These are phyloP conservation scores for Acanthoscelides obtectus DNA, from an alignment of 2,888 invertebrate species.

Conservation along the genomic window DNA sequence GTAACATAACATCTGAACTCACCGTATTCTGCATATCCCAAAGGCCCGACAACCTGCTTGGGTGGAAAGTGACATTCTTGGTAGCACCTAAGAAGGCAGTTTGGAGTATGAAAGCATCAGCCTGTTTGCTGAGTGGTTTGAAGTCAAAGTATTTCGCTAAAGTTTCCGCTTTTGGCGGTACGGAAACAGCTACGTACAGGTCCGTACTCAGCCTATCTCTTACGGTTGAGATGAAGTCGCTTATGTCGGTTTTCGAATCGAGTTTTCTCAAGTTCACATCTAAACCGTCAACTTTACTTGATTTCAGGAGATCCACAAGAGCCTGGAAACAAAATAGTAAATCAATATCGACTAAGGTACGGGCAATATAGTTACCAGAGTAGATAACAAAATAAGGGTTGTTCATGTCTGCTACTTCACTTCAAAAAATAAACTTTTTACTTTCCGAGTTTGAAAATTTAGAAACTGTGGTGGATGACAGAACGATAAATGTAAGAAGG, in stretches of 20 bases:
- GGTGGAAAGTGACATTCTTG: conserved; percentile 68
- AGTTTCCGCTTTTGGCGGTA: conserved; percentile 62
- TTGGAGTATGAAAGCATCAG: conserved; percentile 63
- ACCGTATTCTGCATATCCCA: conserved; percentile 76
- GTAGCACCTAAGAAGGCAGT: conserved; percentile 63
- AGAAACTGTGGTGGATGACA: no score
- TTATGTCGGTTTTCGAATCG: conserved; percentile 43
- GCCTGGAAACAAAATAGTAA: conserved; percentile 45
- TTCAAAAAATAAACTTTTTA: no score
- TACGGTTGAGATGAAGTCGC: conserved; percentile 53
- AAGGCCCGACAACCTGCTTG: conserved; percentile 67
- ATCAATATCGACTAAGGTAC: neutral
- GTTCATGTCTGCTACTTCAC: no score
- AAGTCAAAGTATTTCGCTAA: conserved; percentile 69
- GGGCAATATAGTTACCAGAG: no score
- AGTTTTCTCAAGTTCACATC: conserved; percentile 42
- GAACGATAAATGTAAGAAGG: no score
- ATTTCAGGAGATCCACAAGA: conserved; percentile 38
- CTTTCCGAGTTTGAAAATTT: no score
- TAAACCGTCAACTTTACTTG: conserved; percentile 40
- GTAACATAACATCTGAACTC: conserved; percentile 33
- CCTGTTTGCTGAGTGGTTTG: conserved; percentile 60
- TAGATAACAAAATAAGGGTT: no score
- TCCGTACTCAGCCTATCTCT: conserved; percentile 47
- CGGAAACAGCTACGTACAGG: conserved; percentile 55